Conservation (phyloP, 2,113 vertebrate genomes). For the Corythornis cristatus region DNA sequence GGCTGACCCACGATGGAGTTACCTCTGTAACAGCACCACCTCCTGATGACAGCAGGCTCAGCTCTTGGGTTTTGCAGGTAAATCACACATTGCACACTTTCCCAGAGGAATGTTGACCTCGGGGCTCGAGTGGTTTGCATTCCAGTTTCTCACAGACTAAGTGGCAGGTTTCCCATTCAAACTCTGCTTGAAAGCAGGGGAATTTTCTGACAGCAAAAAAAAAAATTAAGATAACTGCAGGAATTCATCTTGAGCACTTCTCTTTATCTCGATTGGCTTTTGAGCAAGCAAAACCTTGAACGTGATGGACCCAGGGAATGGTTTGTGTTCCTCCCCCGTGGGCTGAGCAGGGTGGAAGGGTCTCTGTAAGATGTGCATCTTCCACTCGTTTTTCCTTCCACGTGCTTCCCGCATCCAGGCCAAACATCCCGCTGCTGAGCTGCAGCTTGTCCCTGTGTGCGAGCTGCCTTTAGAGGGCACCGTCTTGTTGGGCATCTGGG, state of each 20-base stretch:
- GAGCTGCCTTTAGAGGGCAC: constrained; percentile 12
- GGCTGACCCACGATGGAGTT: background rate
- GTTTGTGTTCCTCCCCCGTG: background rate
- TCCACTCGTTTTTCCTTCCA: background rate
- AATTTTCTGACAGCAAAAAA: background rate
- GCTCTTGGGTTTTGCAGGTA: background rate
- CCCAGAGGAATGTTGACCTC: background rate
- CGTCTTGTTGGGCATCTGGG: background rate
- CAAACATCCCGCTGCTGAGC: background rate
- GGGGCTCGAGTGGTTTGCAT: background rate
- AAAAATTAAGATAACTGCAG: background rate
- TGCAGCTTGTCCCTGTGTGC: background rate
- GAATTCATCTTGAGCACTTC: background rate
- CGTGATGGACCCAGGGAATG: background rate
- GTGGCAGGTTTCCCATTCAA: background rate
- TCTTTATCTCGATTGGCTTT: background rate
- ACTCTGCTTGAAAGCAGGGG: background rate
- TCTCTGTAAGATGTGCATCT: background rate
- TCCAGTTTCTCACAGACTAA: background rate
- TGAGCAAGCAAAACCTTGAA: background rate
- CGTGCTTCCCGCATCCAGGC: background rate
- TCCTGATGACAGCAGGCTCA: background rate
- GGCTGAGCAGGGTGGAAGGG: background rate
- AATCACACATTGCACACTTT: accelerated
- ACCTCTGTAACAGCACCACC: background rate